Conservation (phyloP, 2,888 invertebrate species). For the Nemotelus pantherinus region DNA sequence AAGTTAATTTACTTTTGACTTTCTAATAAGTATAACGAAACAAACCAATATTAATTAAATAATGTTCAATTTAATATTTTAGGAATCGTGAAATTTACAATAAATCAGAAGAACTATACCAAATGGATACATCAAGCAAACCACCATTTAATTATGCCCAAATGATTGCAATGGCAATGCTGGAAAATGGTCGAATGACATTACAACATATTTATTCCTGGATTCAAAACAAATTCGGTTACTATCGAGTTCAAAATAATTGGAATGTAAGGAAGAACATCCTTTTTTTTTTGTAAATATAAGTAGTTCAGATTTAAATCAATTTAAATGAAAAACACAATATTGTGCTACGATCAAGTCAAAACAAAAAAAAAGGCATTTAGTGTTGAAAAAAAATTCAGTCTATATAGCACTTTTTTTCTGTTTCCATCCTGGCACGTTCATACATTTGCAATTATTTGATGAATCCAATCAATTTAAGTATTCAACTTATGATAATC, state of each 20-base stretch:
- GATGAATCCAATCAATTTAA: too few species aligned
- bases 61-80: neutral
- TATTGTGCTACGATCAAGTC: too few species aligned
- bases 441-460: too few species aligned
- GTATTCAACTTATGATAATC: too few species aligned
- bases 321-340: too few species aligned
- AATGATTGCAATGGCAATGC: constrained; percentile 65
- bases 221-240: constrained; percentile 64
- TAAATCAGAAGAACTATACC: constrained; percentile 57
- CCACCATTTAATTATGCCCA: constrained; percentile 65
- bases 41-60: too few species aligned
- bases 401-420: too few species aligned
- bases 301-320: neutral
- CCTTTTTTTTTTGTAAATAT: neutral
- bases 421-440: too few species aligned
- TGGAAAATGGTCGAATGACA: constrained; percentile 62
- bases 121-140: constrained; percentile 59
- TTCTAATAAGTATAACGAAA: too few species aligned
- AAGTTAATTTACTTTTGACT: too few species aligned
- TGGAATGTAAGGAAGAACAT: constrained; percentile 61
- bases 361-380: too few species aligned
- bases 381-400: too few species aligned
- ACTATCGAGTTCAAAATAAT: constrained; percentile 62
- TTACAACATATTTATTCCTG: constrained; percentile 63
- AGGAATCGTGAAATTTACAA: constrained; percentile 60